These are phyloP conservation scores for Alviniconcha strummeri DNA, from an alignment of 2,888 invertebrate genomes.

Conservation along the genomic window DNA sequence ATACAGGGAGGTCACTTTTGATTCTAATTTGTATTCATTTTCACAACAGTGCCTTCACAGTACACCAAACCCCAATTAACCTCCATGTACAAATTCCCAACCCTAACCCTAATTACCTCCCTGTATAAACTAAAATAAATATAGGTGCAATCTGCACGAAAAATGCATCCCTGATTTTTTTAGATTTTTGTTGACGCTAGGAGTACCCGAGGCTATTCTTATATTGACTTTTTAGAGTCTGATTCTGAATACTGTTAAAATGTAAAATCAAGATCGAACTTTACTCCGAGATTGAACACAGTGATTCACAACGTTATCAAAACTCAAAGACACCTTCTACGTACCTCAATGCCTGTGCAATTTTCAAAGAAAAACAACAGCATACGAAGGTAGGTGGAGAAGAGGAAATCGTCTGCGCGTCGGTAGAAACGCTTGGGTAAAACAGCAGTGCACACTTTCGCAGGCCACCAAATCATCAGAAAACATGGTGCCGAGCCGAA, in stretches of 20 bases:
- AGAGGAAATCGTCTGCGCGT: constrained; percentile 73
- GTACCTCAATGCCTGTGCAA: constrained; percentile 72
- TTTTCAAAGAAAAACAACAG: constrained; percentile 75
- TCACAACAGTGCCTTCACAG: too few relatives aligned
- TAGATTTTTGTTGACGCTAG: neutral
- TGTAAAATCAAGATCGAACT: neutral
- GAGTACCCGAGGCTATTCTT: neutral
- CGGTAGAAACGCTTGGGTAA: constrained; percentile 65
- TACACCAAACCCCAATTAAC: too few relatives aligned
- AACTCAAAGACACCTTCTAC: neutral
- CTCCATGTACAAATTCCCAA: too few relatives aligned
- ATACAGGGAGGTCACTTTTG: too few relatives aligned
- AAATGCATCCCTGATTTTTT: neutral
- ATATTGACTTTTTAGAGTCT: too few relatives aligned
- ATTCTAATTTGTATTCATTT: too few relatives aligned
- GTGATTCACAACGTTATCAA: neutral
- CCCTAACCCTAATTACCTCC: too few relatives aligned
- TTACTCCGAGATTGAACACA: neutral
- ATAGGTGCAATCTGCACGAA: too few relatives aligned
- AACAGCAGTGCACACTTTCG: constrained; percentile 55
- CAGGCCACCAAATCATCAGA: constrained; percentile 59
- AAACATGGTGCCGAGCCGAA: constrained; percentile 68
- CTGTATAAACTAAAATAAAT: too few relatives aligned
- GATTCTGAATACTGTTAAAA: neutral
- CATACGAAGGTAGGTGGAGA: constrained; percentile 73